Percentiles rank a stretch among this genome's conserved stretches.
phyloP scores from a whole-genome alignment of 2,888 invertebrate species.

The Spilosoma lubricipeda region DNA sequence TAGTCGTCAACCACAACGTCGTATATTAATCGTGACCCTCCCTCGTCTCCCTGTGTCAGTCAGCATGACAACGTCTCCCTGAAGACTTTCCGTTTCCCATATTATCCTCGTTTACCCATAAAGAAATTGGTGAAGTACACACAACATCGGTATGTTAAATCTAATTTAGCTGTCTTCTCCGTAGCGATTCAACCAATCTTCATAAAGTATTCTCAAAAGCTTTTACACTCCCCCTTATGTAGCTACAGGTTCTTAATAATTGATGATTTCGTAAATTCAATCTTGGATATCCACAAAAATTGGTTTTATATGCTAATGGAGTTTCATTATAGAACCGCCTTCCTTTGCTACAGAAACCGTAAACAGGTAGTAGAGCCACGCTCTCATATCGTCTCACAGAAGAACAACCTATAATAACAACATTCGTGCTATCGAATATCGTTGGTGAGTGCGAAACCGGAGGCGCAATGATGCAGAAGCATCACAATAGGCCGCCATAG shows the following conservation, averaged over 20 bases:
- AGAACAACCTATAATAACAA: too few species aligned
- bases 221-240: conserved; percentile 22
- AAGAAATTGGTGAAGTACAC: conserved; percentile 24
- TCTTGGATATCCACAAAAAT: conserved; percentile 1
- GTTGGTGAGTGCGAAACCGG: too few species aligned
- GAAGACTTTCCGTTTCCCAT: conserved; percentile 24
- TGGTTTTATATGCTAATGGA: not conserved
- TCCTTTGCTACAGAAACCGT: not conserved
- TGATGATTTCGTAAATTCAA: conserved; percentile 21
- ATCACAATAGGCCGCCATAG: too few species aligned
- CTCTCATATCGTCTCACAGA: too few species aligned
- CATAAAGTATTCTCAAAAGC: conserved; percentile 37
- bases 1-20: conserved; percentile 16
- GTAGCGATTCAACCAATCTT: conserved; percentile 24
- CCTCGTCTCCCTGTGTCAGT: conserved; percentile 13
- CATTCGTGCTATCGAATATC: too few species aligned
- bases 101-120: conserved; percentile 29
- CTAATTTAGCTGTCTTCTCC: conserved; percentile 19
- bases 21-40: conserved; percentile 5
- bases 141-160: not conserved
- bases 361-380: too few species aligned
- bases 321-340: not conserved
- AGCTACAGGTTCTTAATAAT: conserved; percentile 36
- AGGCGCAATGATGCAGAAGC: too few species aligned
- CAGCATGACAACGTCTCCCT: conserved; percentile 4